A percentile compares a stretch with the other conserved stretches of the same genome.
Conservation (phyloP, 1,140 invertebrate genomes). For the Tyrophagus putrescentiae region DNA sequence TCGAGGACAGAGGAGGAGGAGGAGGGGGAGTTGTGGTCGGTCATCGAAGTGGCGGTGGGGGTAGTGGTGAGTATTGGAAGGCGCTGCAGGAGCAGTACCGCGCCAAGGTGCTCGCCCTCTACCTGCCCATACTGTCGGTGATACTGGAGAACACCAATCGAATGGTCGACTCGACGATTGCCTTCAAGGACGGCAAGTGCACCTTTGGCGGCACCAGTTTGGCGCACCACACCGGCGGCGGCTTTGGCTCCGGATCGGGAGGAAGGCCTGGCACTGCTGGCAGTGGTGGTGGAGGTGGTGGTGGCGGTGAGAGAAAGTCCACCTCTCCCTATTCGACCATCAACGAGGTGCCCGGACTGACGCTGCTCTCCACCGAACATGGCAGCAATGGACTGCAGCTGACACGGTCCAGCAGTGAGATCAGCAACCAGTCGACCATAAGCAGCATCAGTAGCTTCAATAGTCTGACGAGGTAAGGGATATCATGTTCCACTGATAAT, state of each 20-base stretch:
- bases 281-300: neutral
- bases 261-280: neutral
- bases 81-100: neutral
- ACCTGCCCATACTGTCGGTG: conserved; percentile 72
- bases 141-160: conserved; percentile 59
- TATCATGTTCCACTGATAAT: too few species aligned
- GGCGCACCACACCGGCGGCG: neutral
- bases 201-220: neutral
- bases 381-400: too few species aligned
- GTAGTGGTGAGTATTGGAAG: conserved; percentile 11
- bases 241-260: neutral
- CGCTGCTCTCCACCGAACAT: too few species aligned
- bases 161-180: conserved; percentile 32
- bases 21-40: conserved; percentile 31
- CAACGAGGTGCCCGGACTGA: neutral
- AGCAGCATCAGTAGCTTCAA: too few species aligned
- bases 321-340: conserved; percentile 3
- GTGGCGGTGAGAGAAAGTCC: neutral
- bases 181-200: neutral
- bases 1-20: conserved; percentile 67
- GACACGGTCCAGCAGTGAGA: neutral
- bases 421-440: too few species aligned
- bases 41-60: too few species aligned
- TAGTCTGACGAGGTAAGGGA: too few species aligned
- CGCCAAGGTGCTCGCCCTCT: conserved; percentile 56